phyloP scores from a whole-genome alignment of 2,797 vertebrate genomes.

The Enteromius argenteus region DNA sequence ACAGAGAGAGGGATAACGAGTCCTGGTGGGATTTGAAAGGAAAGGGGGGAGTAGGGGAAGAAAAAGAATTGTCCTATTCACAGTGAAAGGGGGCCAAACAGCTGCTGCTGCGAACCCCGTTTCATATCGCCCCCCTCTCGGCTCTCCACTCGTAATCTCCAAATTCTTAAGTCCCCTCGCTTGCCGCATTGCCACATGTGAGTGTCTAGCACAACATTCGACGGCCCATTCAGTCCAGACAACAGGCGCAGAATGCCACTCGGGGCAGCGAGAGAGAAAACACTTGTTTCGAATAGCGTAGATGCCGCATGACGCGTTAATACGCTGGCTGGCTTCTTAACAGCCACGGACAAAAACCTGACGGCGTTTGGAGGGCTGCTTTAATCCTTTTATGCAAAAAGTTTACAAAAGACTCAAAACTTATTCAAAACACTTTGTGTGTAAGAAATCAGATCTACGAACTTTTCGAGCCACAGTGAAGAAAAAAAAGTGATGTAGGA shows the following conservation, averaged over 20 bases:
- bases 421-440: conserved; percentile 13
- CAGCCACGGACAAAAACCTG: conserved; percentile 42
- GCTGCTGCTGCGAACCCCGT: conserved; percentile 78
- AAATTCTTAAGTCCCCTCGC: conserved; percentile 79
- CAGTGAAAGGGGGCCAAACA: conserved; percentile 73
- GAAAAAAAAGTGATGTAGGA: neutral
- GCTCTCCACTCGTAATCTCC: conserved; percentile 77
- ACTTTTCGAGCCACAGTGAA: neutral
- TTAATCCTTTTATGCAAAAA: conserved; percentile 74
- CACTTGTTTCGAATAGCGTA: conserved; percentile 74
- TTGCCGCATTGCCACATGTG: conserved; percentile 69
- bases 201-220: conserved; percentile 78
- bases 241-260: conserved; percentile 77
- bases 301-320: conserved; percentile 79
- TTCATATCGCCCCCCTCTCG: conserved; percentile 68
- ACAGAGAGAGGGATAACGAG: conserved; percentile 69
- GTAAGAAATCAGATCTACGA: neutral
- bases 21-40: conserved; percentile 73
- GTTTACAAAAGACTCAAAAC: conserved; percentile 55
- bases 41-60: conserved; percentile 60
- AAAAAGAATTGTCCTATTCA: conserved; percentile 73
- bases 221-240: conserved; percentile 79
- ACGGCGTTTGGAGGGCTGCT: conserved; percentile 66
- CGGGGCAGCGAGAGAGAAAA: conserved; percentile 72
- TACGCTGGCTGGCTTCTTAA: conserved; percentile 72